A percentile compares a stretch with the other conserved stretches of the same genome.
Evolutionary conservation across 2,888 invertebrate species (phyloP).

Genomic region (Cybosia mesomella): DNA sequence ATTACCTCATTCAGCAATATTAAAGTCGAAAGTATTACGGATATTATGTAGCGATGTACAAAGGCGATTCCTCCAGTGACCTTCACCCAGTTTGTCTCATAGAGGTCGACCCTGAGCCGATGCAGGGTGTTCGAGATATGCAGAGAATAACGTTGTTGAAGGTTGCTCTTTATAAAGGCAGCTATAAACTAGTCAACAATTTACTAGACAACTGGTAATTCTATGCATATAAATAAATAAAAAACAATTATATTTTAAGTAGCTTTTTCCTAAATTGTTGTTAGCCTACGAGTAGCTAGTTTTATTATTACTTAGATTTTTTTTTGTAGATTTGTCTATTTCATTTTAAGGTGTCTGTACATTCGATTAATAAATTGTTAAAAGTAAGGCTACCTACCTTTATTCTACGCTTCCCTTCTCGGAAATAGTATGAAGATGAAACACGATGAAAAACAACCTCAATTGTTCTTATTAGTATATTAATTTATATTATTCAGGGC

Average conservation of each 20-base stretch:
- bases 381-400: neutral
- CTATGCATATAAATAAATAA: too few species aligned
- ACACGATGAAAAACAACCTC: neutral
- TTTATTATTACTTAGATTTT: neutral
- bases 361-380: neutral
- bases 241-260: neutral
- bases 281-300: neutral
- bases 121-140: constrained; percentile 37
- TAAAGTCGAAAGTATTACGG: constrained; percentile 56
- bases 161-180: constrained; percentile 1
- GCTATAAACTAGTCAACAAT: constrained; percentile 3
- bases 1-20: constrained; percentile 63
- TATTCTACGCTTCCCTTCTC: neutral
- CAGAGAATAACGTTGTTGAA: constrained; percentile 21
- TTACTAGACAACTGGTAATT: neutral
- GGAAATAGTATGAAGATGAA: neutral
- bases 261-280: neutral
- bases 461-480: too few species aligned
- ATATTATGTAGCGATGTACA: constrained; percentile 36
- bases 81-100: constrained; percentile 60
- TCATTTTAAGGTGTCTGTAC: neutral
- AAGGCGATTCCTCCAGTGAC: constrained; percentile 54
- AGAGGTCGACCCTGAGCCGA: constrained; percentile 49
- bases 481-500: too few species aligned
- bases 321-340: neutral